phyloP scores from a whole-genome alignment of 2,797 vertebrate genomes.

The Silurus lanzhouensis region DNA sequence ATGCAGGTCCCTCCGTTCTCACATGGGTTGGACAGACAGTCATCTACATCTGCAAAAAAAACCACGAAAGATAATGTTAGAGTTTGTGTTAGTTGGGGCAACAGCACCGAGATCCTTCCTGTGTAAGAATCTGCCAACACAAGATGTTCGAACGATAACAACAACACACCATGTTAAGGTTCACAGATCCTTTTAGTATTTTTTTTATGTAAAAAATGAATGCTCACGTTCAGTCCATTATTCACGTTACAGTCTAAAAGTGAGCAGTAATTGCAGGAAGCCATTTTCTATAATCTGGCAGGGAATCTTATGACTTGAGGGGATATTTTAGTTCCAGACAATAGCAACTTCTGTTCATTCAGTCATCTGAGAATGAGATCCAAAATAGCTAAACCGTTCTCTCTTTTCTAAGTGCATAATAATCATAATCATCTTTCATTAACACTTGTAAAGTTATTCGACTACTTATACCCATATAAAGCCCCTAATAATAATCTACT shows the following conservation, averaged over 20 bases:
- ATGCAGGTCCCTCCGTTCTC: conserved; percentile 94
- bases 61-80: not conserved
- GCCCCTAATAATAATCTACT: not conserved
- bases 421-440: not conserved
- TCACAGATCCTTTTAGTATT: not conserved
- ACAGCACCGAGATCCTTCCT: not conserved
- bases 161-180: not conserved
- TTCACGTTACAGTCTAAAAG: too few relatives aligned
- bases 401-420: too few relatives aligned
- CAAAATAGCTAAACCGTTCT: not conserved
- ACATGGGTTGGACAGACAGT: conserved; percentile 91
- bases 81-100: not conserved
- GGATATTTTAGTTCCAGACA: not conserved
- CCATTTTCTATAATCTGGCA: not conserved
- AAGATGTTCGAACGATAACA: not conserved
- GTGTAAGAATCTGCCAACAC: not conserved
- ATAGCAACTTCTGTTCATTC: not conserved
- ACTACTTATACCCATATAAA: not conserved
- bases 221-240: too few relatives aligned
- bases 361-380: not conserved
- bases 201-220: too few relatives aligned
- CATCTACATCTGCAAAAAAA: conserved; percentile 83
- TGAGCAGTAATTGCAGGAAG: not conserved
- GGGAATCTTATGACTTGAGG: not conserved
- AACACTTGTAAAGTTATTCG: not conserved